Percentiles rank a stretch among this genome's conserved stretches.
Evolutionary conservation across 2,888 invertebrate species (phyloP).

Genomic region (Melinopterus prodromus): DNA sequence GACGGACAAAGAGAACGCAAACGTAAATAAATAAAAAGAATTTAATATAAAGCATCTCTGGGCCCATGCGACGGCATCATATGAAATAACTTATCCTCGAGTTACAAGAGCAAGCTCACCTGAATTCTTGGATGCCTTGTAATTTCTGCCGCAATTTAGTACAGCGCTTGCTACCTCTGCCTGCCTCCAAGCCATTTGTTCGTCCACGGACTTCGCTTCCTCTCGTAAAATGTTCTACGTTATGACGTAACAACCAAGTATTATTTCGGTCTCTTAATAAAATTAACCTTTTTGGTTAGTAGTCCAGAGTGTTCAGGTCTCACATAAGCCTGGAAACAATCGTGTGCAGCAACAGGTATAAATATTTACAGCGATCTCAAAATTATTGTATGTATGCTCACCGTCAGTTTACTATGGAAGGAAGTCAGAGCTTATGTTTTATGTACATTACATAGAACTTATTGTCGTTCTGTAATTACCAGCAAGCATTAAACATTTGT

Average conservation of each 20-base stretch:
- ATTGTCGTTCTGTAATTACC: too few relatives aligned
- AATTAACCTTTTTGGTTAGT: neutral
- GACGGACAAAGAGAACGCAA: neutral
- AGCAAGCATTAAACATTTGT: too few relatives aligned
- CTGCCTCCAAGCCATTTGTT: neutral
- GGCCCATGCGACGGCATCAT: neutral
- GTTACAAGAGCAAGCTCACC: neutral
- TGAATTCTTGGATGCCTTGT: neutral
- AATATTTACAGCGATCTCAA: too few relatives aligned
- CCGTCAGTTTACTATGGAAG: too few relatives aligned
- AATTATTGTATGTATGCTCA: too few relatives aligned
- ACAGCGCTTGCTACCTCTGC: neutral
- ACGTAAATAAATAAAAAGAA: conserved; percentile 4
- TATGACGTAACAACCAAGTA: neutral
- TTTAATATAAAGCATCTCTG: conserved; percentile 4
- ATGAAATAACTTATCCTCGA: neutral
- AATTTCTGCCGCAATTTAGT: neutral
- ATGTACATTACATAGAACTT: too few relatives aligned
- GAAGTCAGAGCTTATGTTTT: too few relatives aligned
- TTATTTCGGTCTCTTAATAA: neutral
- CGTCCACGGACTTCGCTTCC: neutral
- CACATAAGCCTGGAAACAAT: too few relatives aligned
- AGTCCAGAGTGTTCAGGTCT: too few relatives aligned
- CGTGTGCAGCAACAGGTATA: too few relatives aligned
- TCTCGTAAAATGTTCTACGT: neutral